Evolutionary conservation across 2,888 invertebrate species (phyloP).

Genomic region (Geophilus truncorum): DNA sequence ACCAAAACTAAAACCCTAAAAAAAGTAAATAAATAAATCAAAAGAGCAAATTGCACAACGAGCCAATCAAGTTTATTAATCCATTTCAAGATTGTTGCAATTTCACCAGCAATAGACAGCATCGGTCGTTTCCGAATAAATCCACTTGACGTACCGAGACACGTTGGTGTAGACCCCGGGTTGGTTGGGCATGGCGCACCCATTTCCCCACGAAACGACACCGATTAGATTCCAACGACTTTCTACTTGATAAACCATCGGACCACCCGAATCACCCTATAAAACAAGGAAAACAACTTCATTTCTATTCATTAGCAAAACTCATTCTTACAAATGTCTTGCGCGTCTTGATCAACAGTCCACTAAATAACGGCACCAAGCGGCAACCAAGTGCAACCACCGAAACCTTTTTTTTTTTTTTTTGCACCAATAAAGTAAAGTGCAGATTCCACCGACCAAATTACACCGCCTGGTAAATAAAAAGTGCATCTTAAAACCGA

Average conservation of each 20-base stretch:
- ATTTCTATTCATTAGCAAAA: not conserved
- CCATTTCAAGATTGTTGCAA: not conserved
- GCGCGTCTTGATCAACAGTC: not conserved
- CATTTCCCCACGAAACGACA: conserved; percentile 78
- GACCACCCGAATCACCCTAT: conserved; percentile 80
- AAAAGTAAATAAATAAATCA: too few relatives aligned
- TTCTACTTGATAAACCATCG: conserved; percentile 65
- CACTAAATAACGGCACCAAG: not conserved
- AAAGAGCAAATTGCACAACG: not conserved
- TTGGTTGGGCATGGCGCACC: conserved; percentile 67
- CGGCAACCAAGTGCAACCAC: not conserved
- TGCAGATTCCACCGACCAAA: not conserved
- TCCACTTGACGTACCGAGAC: conserved; percentile 66
- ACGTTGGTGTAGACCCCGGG: conserved; percentile 78
- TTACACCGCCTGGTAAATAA: not conserved
- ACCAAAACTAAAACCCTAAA: too few relatives aligned
- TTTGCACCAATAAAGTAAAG: not conserved
- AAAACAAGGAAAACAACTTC: conserved; percentile 38
- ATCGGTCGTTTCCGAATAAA: conserved; percentile 44
- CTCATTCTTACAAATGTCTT: not conserved
- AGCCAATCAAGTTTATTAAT: not conserved
- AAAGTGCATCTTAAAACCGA: not conserved
- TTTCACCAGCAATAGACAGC: conserved; percentile 30
- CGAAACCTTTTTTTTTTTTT: not conserved
- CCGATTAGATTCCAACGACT: conserved; percentile 73